phyloP scores from a whole-genome alignment of 2,888 invertebrate genomes.

The Sphinx pinastri region DNA sequence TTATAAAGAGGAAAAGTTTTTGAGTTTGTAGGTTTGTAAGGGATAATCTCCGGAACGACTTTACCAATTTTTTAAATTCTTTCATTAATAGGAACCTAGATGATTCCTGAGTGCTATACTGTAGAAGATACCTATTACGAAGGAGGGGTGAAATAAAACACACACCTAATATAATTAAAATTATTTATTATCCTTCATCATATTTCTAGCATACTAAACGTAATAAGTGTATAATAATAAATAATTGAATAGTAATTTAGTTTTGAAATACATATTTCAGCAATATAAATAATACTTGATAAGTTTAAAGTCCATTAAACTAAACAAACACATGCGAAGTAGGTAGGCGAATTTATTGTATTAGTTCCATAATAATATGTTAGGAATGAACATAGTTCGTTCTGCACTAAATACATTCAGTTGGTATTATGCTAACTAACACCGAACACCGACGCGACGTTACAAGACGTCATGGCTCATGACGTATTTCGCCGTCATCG shows the following conservation, averaged over 20 bases:
- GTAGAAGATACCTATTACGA: constrained; percentile 12
- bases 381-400: constrained; percentile 60
- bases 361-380: constrained; percentile 70
- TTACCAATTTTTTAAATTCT: too few relatives aligned
- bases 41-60: too few relatives aligned
- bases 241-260: constrained; percentile 84
- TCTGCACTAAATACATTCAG: constrained; percentile 51
- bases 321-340: constrained; percentile 77
- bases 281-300: constrained; percentile 78
- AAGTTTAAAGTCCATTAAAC: constrained; percentile 66
- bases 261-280: constrained; percentile 78
- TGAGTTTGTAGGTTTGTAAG: too few relatives aligned
- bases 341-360: constrained; percentile 81
- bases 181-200: constrained; percentile 85
- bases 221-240: constrained; percentile 85
- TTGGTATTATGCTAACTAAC: constrained; percentile 45
- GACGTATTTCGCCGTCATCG: constrained; percentile 3
- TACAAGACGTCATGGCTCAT: neutral
- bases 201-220: constrained; percentile 85
- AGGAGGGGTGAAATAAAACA: constrained; percentile 59
- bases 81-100: too few relatives aligned
- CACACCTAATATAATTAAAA: constrained; percentile 83
- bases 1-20: too few relatives aligned
- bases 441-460: constrained; percentile 33
- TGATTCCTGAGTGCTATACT: too few relatives aligned